Evolutionary conservation across 2,113 vertebrate species (phyloP).

Genomic region (Crotophaga sulcirostris): DNA sequence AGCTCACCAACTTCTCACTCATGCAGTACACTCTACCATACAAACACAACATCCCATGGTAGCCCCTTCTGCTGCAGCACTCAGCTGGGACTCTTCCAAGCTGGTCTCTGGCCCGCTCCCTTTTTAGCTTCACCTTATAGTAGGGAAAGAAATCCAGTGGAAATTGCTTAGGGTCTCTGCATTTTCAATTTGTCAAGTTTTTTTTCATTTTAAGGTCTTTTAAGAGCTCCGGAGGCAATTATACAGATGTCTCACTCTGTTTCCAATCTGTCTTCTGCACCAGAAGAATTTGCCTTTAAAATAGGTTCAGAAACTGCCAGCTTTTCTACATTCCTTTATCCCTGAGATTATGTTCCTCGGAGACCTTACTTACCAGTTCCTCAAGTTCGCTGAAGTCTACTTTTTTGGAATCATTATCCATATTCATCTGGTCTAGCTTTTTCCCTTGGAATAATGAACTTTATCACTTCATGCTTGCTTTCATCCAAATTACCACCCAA

Average conservation of each 20-base stretch:
- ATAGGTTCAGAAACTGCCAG: slow-evolving; percentile 37
- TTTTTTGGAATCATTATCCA: slow-evolving; percentile 35
- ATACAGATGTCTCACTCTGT: neutral
- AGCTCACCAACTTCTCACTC: neutral
- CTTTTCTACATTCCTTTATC: slow-evolving; percentile 54
- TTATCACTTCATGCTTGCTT: neutral
- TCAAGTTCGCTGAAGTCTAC: slow-evolving; percentile 21
- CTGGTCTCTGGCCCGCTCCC: neutral
- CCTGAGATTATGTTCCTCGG: slow-evolving; percentile 42
- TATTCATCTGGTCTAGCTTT: slow-evolving; percentile 18
- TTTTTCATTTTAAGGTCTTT: slow-evolving; percentile 33
- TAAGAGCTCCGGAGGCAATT: neutral
- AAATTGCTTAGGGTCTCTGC: slow-evolving; percentile 49
- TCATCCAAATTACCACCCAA: neutral
- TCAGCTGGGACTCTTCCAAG: neutral
- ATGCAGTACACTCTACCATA: neutral
- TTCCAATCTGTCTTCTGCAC: slow-evolving; percentile 54
- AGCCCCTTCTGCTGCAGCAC: neutral
- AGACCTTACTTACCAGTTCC: slow-evolving; percentile 57
- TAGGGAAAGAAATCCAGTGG: neutral
- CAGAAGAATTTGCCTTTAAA: slow-evolving; percentile 66
- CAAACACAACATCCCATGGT: neutral
- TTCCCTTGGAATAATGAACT: slow-evolving; percentile 33
- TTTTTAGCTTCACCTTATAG: neutral
- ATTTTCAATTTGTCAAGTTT: slow-evolving; percentile 33